phyloP scores from a whole-genome alignment of 2,797 vertebrate genomes.

The Coregonus sp. region DNA sequence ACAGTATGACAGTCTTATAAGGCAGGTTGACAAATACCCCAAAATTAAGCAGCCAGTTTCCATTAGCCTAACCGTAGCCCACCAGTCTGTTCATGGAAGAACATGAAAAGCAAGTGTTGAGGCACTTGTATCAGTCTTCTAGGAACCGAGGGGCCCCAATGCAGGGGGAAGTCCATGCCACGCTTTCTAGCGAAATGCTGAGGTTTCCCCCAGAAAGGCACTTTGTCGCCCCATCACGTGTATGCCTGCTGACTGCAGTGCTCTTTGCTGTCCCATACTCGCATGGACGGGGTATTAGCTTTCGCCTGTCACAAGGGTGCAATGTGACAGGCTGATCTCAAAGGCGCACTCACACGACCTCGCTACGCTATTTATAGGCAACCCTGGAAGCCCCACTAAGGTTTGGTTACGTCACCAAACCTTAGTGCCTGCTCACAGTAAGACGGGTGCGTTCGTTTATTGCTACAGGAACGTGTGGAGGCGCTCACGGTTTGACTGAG shows the following conservation, averaged over 20 bases:
- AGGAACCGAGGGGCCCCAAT: background rate
- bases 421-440: background rate
- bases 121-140: background rate
- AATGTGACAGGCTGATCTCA: conserved; percentile 64
- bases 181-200: conserved; percentile 19
- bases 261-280: conserved; percentile 32
- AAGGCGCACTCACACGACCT: conserved; percentile 1
- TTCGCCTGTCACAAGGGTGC: conserved; percentile 55
- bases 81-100: too few species aligned
- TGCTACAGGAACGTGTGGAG: conserved; percentile 14
- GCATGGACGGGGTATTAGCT: conserved; percentile 47
- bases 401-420: conserved; percentile 45
- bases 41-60: too few species aligned
- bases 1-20: too few species aligned
- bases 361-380: conserved; percentile 55
- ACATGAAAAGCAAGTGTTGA: too few species aligned
- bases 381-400: conserved; percentile 33
- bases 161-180: background rate
- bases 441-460: background rate
- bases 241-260: conserved; percentile 33
- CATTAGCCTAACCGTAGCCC: too few species aligned
- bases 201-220: conserved; percentile 25
- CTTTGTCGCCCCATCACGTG: conserved; percentile 35
- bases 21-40: too few species aligned
- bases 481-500: background rate